Conservation (phyloP, 2,888 invertebrate genomes). For the Lypha dubia region DNA sequence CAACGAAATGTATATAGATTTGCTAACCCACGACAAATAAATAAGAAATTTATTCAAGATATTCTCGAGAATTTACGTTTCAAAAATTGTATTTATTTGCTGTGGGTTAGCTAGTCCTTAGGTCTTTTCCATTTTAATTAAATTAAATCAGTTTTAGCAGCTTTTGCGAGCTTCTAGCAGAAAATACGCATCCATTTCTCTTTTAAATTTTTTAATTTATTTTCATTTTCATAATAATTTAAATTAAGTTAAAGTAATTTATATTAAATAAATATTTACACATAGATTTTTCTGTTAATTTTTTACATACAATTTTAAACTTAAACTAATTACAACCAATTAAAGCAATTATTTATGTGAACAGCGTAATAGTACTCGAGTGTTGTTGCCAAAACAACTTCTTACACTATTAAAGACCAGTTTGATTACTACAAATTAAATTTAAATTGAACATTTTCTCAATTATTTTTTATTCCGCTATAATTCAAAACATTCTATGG, state of each 20-base stretch:
- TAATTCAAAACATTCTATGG: slow-evolving; percentile 59
- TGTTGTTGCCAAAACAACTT: slow-evolving; percentile 29
- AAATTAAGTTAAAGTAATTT: slow-evolving; percentile 29
- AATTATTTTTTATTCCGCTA: background rate
- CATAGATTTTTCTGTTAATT: background rate
- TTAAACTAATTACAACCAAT: slow-evolving; percentile 46
- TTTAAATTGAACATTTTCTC: background rate
- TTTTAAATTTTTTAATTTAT: slow-evolving; percentile 41
- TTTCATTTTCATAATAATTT: slow-evolving; percentile 51
- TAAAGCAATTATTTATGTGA: slow-evolving; percentile 45
- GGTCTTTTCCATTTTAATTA: too few relatives aligned
- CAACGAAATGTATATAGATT: too few relatives aligned
- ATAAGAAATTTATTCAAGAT: too few relatives aligned
- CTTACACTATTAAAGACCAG: slow-evolving; percentile 55
- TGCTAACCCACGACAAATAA: too few relatives aligned
- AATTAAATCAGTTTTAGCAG: too few relatives aligned
- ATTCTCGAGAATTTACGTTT: too few relatives aligned
- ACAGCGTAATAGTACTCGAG: background rate
- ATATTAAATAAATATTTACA: slow-evolving; percentile 59
- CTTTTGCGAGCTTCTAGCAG: too few relatives aligned
- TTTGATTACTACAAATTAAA: background rate
- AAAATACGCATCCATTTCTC: too few relatives aligned
- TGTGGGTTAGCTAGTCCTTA: too few relatives aligned
- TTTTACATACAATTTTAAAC: slow-evolving; percentile 25
- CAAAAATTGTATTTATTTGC: too few relatives aligned